Evolutionary conservation across 1,140 invertebrate genomes (phyloP), one percentile per base, ranked within the genome.

Genomic region (Acromyrmex heyeri): DNA sequence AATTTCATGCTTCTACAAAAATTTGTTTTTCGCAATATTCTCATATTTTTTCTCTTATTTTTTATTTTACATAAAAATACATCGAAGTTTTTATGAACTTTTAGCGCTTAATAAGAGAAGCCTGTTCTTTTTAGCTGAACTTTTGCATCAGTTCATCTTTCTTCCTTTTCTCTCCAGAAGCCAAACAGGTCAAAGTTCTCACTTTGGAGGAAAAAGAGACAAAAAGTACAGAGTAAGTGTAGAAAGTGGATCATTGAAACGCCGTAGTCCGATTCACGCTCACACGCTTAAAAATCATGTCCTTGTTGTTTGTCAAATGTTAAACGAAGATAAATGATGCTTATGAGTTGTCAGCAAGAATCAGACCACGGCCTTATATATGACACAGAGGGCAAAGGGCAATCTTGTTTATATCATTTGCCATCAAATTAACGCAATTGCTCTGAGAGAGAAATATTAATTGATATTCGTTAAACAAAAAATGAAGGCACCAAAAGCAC

Each of bases 321-420:
- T 30, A 30, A 30, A 30, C 30, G 30, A 34, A 34, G 30, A 34
- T 0, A 34, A 34, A 34, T 34, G 5, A 6, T 34, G 30, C 30
- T 34, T 5, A 34, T 6, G 30, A 34, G 30, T 34, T 34, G 30
- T 6, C 30, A 34, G 0, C 0, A 34, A 6, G 30, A 34, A 34
- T 34, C 30, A 5, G 5, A 34, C 30, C 30, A 34, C 30, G 4
- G 30, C 30, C 30, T 34, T 34, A 34, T 34, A 83, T 50, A 72
- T 65, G 14, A 18, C 12, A 1, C 18, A 21, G 12, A 10, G 64
- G n/a, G 10, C 55, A 87, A 88, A 88, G 87, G 82, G 48, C 78
- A 83, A 10, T n/a, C 6, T 1, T 27, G 1, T 70, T 70, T 86
- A 30, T 57, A 65, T 10, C 8, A 10, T 21, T 34, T 55, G 4